These are phyloP conservation scores for Gavia stellata DNA, from an alignment of 2,113 vertebrate species.

Conservation along the genomic window DNA sequence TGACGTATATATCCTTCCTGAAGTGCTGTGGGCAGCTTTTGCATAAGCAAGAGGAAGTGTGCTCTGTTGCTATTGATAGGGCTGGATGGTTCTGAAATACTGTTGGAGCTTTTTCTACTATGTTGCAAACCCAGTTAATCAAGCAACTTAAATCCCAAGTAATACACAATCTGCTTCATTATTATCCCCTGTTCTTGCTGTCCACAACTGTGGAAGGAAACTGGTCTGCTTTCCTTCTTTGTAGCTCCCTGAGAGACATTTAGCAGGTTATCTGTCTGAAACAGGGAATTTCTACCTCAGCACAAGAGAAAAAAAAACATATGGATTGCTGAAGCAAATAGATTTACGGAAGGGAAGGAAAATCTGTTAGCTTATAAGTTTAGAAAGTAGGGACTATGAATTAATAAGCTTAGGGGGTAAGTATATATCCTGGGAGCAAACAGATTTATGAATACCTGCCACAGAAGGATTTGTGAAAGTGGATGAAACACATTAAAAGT, in stretches of 20 bases:
- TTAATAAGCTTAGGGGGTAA: constrained; percentile 41
- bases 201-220: not conserved
- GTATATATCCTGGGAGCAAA: constrained; percentile 3
- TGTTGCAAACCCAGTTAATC: not conserved
- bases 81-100: not conserved
- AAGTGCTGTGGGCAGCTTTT: not conserved
- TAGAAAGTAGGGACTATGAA: not conserved
- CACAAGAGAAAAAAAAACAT: not conserved
- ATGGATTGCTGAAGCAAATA: not conserved
- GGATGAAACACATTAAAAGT: not conserved
- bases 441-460: constrained; percentile 26
- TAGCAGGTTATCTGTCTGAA: constrained; percentile 16
- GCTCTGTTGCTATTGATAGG: not conserved
- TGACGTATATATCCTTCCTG: not conserved
- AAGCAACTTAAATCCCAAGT: not conserved
- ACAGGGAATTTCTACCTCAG: not conserved
- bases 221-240: not conserved
- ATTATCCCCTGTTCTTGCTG: not conserved
- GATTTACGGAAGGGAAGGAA: constrained; percentile 5
- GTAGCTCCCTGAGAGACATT: not conserved
- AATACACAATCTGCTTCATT: not conserved
- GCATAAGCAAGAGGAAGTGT: not conserved
- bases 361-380: constrained; percentile 13
- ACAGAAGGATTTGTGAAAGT: not conserved
- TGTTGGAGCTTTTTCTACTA: not conserved